Evolutionary conservation across 2,113 vertebrate genomes (phyloP), one percentile per base, ranked within the genome.

Genomic region (Epinephelus cyanopodus): DNA sequence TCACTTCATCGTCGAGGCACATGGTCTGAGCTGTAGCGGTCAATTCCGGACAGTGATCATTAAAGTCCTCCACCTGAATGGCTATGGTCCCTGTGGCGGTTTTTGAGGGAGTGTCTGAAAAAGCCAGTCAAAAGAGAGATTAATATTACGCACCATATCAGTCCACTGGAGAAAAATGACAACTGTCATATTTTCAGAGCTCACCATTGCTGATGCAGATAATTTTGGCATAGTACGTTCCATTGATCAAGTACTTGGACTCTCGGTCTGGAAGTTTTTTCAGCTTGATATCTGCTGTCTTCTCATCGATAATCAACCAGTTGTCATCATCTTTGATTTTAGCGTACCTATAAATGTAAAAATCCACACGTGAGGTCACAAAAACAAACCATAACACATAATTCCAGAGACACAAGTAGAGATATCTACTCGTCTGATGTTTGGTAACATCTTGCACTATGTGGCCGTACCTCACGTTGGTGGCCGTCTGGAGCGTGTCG

Each of bases 11-110:
- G 5, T 93, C 74, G 0, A 91, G 81, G 80, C 98, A 99, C 77
- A 97, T 29, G 0, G 37, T 96, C 29, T 88, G 94, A 25, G 70
- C 39, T 2, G 88, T 92, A 11, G 92, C 39, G 11, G 89, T 90
- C 74, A 99, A 89, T 21, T 69, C 25, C 0, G 98, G 98, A 80
- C 98, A 99, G 80, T 99, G 70, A 87, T 96, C 95, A n/a, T 95
- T 96, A 12, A 66, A 87, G 88, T 96, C 95, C 77, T 95, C 57
- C 58, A 96, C 95, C 90, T 94, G 93, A 68, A 96, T 94, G 58
- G 94, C 95, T 18, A 96, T 90, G 50, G 95, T 95, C 13, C 95
- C 95, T 0, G 95, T 95, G 19, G 94, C 95, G 4, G 95, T 96
- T 92, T 95, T 94, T 11, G 85, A 14, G 9, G 82, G 52, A 2